A percentile compares a stretch with the other conserved stretches of the same genome.
phyloP scores from a whole-genome alignment of 1,140 invertebrate genomes.

The Megalonaias nervosa region DNA sequence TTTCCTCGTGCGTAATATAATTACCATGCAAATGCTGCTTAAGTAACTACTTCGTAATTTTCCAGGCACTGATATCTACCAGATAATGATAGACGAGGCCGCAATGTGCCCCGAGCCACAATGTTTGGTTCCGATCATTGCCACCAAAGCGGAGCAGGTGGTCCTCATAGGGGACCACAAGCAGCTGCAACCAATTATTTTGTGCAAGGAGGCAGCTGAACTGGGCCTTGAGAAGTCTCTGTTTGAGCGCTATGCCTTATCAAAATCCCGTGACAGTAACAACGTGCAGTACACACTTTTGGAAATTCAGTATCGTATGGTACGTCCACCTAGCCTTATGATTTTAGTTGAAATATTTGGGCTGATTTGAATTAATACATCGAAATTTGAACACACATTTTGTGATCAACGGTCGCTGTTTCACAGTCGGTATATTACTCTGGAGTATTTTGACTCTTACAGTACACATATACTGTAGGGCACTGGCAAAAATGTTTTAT shows the following conservation, averaged over 20 bases:
- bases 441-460: too few relatives aligned
- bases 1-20: too few relatives aligned
- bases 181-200: constrained; percentile 57
- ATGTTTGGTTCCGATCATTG: constrained; percentile 52
- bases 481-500: too few relatives aligned
- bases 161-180: constrained; percentile 63
- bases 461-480: too few relatives aligned
- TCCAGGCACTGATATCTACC: neutral
- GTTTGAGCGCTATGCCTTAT: constrained; percentile 53
- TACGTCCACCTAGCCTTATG: neutral
- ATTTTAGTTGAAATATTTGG: too few relatives aligned
- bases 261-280: neutral
- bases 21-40: too few relatives aligned
- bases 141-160: constrained; percentile 46
- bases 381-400: neutral
- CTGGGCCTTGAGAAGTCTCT: constrained; percentile 56
- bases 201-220: constrained; percentile 41
- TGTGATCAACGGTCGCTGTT: too few relatives aligned
- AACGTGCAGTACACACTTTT: constrained; percentile 16
- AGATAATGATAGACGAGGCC: constrained; percentile 56
- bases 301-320: constrained; percentile 29
- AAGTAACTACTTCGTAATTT: neutral
- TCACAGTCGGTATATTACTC: too few relatives aligned
- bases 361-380: neutral
- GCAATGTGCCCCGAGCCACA: constrained; percentile 62